Evolutionary conservation across 2,797 vertebrate genomes (phyloP), one percentile per base, ranked within the genome.

Genomic region (Bucorvus abyssinicus): DNA sequence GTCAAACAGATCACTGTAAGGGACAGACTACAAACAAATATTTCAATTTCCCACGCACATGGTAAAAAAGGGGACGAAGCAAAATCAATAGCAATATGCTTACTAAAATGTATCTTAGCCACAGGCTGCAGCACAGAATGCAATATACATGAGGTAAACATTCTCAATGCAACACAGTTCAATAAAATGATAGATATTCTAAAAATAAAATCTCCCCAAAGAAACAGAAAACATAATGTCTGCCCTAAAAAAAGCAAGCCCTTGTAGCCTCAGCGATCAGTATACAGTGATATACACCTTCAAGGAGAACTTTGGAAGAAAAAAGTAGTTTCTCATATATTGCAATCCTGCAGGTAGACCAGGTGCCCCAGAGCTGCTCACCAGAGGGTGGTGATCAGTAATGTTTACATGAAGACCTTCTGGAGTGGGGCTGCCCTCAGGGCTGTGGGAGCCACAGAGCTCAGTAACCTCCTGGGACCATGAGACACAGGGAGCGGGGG

Each of bases 61-160:
- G 42, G 70, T 63, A 91, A 74, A 93, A 69, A 74, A 82, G 5
- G 44, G 71, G 75, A 89, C 81, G 92, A 92, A 90, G 75, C 10
- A 90, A 89, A 94, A 96, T 97, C 96, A 93, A 97, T 95, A 93
- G 71, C 90, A 97, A 95, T 96, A 83, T 74, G 81, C 70, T 95
- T 92, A 90, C 86, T 96, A 90, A 90, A 89, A 90, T 74, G 68
- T 44, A 70, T 55, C 87, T 80, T 92, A 83, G 89, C 95, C 92
- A 95, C 90, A 91, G 92, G 94, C 90, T 87, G 60, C 75, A 83
- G 82, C 78, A 69, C 32, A 34, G 60, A 71, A 87, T 95, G 79
- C 82, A 95, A 87, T 95, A 93, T 87, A 87, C 84, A 87, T 91
- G 89, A 94, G 65, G 77, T 56, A 93, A 93, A 93, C 53, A 64